Evolutionary conservation across 1,140 invertebrate genomes (phyloP), one percentile per base, ranked within the genome.

Genomic region (Hirudo medicinalis): DNA sequence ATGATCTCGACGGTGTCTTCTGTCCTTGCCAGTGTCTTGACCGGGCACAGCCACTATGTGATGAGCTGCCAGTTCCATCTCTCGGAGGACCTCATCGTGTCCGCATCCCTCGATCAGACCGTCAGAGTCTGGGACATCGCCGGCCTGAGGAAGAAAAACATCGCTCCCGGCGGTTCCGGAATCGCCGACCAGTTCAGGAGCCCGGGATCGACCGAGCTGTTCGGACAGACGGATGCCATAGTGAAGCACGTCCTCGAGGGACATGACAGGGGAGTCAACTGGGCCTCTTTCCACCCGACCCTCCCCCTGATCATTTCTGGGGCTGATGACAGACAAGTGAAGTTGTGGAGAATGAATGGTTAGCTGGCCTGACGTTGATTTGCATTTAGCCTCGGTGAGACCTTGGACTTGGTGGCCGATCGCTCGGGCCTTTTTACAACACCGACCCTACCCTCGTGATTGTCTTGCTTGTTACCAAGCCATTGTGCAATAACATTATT

Each of bases 61-160:
- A 99, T 99, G 97, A 97, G 94, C 83, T 96, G 96, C 0, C 91
- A 93, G 78, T 99, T 99, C 82, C 97, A 99, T 83, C 92, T 91
- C 0, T 88, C 88, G 0, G 95, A 99, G 78, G 96, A 99, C 83
- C 86, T 99, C 49, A 89, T 99, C 27, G 94, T 98, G 0, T 98
- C 94, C 0, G 94, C 95, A 1, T 98, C 94, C 0, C 84, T 99
- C 20, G 97, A 99, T 85, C 94, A 97, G 80, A 97, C 95, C 20
- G 93, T 99, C 3, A 85, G 97, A 66, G 92, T 99, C 19, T 99
- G 97, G 97, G 97, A 99, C 80, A 97, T 99, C 78, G 96, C 94
- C 22, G 90, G 91, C 5, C 82, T 99, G 71, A 85, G 95, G 22
- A 99, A 99, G 82, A 99, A 99, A 83, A 97, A 94, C 84, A 92